A percentile compares a stretch with the other conserved stretches of the same genome.
phyloP scores from a whole-genome alignment of 2,888 invertebrate species.

The Andrena dorsata region DNA sequence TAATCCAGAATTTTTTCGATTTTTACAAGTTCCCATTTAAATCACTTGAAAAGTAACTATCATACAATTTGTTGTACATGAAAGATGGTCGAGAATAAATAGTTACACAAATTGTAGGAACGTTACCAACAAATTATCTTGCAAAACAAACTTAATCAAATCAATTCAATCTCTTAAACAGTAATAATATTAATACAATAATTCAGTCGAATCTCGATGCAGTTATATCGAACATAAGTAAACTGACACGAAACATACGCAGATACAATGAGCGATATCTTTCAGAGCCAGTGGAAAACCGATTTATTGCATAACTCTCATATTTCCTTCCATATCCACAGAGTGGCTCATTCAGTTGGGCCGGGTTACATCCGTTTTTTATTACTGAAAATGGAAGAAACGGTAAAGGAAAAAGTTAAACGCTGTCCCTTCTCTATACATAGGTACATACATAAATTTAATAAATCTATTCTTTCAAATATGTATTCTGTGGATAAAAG shows the following conservation, averaged over 20 bases:
- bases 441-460: neutral
- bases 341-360: conserved; percentile 14
- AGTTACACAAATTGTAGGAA: neutral
- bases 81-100: neutral
- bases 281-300: conserved; percentile 26
- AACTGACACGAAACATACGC: conserved; percentile 1
- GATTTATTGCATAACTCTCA: conserved; percentile 38
- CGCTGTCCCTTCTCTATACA: neutral
- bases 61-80: neutral
- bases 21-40: too few relatives aligned
- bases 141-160: neutral
- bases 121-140: neutral
- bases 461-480: too few relatives aligned
- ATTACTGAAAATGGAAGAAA: conserved; percentile 5
- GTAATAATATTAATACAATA: neutral
- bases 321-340: conserved; percentile 6
- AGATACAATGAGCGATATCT: conserved; percentile 16
- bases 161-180: too few relatives aligned
- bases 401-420: conserved; percentile 11
- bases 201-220: neutral
- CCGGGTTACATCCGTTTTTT: conserved; percentile 10
- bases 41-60: too few relatives aligned
- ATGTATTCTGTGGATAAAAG: too few relatives aligned
- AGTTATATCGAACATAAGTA: neutral
- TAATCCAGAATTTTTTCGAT: too few relatives aligned